Conservation (phyloP, 2,888 invertebrate genomes). For the Cotesia congregata region DNA sequence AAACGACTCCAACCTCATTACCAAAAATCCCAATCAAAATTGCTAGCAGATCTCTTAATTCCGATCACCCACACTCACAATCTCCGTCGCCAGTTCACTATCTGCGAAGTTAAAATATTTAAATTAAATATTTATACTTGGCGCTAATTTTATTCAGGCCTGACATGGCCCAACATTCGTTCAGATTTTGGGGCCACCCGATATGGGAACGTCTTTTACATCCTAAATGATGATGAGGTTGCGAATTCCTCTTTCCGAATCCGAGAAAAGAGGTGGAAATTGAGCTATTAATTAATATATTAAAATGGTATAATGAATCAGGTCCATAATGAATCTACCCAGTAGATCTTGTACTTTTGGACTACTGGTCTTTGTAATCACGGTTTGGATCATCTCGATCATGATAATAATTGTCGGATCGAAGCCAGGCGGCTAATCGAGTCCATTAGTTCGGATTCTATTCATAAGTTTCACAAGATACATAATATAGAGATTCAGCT, state of each 20-base stretch:
- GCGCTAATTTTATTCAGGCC: constrained; percentile 20
- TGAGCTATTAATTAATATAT: constrained; percentile 66
- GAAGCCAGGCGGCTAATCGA: neutral
- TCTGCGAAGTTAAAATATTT: constrained; percentile 6
- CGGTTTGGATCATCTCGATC: constrained; percentile 4
- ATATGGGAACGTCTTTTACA: constrained; percentile 44
- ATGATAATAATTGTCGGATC: constrained; percentile 20
- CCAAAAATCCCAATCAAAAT: too few species aligned
- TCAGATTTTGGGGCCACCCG: constrained; percentile 43
- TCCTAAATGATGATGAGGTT: neutral
- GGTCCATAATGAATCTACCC: constrained; percentile 39
- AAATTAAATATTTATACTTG: constrained; percentile 4
- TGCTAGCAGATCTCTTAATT: constrained; percentile 20
- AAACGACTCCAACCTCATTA: too few species aligned
- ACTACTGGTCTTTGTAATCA: neutral
- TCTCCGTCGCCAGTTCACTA: neutral
- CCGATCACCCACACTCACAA: neutral
- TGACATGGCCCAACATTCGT: constrained; percentile 32
- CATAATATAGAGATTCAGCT: constrained; percentile 9
- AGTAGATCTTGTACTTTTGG: constrained; percentile 5
- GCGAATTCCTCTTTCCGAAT: constrained; percentile 56
- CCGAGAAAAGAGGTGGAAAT: constrained; percentile 56
- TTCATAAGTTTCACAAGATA: neutral
- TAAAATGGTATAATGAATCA: constrained; percentile 32
- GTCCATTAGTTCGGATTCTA: neutral